Percentiles rank a stretch among this genome's conserved stretches.
phyloP scores from a whole-genome alignment of 2,113 vertebrate species.

The Antechinus flavipes region DNA sequence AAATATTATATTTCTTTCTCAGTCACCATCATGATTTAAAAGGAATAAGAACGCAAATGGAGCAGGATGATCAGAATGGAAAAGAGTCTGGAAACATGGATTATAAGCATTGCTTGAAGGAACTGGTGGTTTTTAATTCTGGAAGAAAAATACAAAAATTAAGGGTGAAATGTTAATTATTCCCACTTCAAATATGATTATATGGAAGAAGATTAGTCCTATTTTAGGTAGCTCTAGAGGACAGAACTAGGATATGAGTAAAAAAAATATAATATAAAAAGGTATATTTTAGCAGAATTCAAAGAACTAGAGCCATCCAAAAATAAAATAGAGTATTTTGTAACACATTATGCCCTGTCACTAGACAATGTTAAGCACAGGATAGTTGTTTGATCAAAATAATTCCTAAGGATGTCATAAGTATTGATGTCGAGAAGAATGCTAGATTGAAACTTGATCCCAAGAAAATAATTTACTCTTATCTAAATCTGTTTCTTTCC shows the following conservation, averaged over 20 bases:
- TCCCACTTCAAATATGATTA: background rate
- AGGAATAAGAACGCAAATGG: background rate
- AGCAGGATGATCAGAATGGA: background rate
- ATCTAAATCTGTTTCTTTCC: background rate
- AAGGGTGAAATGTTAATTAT: background rate
- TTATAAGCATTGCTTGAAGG: background rate
- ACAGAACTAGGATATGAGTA: background rate
- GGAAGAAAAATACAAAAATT: background rate
- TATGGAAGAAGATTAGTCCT: background rate
- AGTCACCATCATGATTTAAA: background rate
- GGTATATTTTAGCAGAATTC: background rate
- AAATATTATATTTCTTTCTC: background rate
- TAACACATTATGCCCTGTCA: background rate
- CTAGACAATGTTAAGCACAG: background rate
- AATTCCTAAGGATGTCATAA: background rate
- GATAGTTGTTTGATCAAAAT: background rate
- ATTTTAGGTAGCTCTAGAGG: background rate
- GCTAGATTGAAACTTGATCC: background rate
- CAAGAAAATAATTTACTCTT: background rate
- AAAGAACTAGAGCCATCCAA: background rate
- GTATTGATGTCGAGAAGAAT: background rate
- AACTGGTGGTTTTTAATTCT: background rate
- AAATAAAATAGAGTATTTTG: background rate
- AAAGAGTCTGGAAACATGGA: background rate
- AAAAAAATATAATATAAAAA: background rate